Conservation (phyloP, 2,888 invertebrate species). For the Biston betularia region DNA sequence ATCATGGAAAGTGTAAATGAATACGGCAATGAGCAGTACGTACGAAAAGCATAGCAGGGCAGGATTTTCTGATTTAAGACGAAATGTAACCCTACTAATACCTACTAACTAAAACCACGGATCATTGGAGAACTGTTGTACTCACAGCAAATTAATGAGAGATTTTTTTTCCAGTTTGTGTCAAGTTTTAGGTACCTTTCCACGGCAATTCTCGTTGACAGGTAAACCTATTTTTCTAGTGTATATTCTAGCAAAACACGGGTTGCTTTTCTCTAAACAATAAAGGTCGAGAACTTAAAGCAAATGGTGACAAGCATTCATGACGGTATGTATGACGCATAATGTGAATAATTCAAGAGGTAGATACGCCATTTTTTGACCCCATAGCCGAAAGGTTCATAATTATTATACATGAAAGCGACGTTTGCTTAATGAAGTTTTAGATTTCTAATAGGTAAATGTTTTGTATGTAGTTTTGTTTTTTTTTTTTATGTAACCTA, state of each 20-base stretch:
- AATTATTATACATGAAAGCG: too few relatives aligned
- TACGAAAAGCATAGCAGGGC: background rate
- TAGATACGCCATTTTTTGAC: conserved; percentile 14
- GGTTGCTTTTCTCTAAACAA: conserved; percentile 17
- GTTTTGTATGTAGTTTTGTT: too few relatives aligned
- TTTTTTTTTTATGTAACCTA: too few relatives aligned
- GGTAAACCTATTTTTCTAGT: background rate
- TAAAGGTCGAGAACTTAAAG: conserved; percentile 22
- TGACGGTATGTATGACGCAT: background rate
- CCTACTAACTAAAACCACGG: background rate
- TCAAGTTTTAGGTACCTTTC: background rate
- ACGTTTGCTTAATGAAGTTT: too few relatives aligned
- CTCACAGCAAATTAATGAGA: background rate
- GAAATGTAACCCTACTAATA: too few relatives aligned
- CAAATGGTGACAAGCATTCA: conserved; percentile 5
- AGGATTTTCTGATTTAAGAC: background rate
- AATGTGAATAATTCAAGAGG: background rate
- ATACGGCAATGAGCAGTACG: background rate
- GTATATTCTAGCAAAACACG: conserved; percentile 5
- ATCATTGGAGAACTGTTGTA: background rate
- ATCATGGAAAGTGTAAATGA: conserved; percentile 15
- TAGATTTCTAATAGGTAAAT: too few relatives aligned
- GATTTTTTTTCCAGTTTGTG: background rate
- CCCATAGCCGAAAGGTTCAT: background rate
- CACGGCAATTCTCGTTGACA: background rate